Percentiles rank a stretch among this genome's conserved stretches.
phyloP scores from a whole-genome alignment of 2,888 invertebrate genomes.

The Alsophila aescularia region DNA sequence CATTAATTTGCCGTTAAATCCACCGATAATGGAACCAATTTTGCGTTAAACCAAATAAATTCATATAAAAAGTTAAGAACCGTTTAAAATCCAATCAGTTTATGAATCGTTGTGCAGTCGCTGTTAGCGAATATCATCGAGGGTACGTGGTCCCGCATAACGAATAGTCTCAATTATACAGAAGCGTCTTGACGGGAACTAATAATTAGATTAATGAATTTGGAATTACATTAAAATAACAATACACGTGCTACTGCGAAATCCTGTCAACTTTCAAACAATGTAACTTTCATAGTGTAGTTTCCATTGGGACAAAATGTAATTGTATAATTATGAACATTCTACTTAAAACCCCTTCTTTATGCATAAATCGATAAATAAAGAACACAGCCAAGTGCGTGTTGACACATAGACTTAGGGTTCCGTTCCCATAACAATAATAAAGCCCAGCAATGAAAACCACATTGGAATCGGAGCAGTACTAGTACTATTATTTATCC shows the following conservation, averaged over 20 bases:
- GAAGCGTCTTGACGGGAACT: conserved; percentile 63
- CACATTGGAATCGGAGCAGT: no score
- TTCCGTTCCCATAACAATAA: no score
- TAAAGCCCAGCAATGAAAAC: no score
- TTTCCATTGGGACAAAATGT: no score
- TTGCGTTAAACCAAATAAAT: neutral
- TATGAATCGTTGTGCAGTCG: conserved; percentile 24
- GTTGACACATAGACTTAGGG: no score
- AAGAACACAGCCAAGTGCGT: no score
- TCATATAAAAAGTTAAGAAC: neutral
- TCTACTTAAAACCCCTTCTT: no score
- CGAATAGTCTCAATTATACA: conserved; percentile 72
- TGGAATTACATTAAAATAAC: conserved; percentile 6
- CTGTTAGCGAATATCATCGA: conserved; percentile 25
- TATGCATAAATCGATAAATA: no score
- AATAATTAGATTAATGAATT: conserved; percentile 32
- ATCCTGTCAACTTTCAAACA: neutral
- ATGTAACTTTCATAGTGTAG: no score
- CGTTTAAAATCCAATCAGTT: conserved; percentile 16
- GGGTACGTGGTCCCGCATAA: conserved; percentile 64
- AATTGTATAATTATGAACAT: no score
- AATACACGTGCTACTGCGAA: neutral
- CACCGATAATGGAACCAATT: neutral
- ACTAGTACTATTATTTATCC: no score
- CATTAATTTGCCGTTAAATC: neutral